Conservation (phyloP, 2,113 vertebrate species). For the Pedionomus torquatus region DNA sequence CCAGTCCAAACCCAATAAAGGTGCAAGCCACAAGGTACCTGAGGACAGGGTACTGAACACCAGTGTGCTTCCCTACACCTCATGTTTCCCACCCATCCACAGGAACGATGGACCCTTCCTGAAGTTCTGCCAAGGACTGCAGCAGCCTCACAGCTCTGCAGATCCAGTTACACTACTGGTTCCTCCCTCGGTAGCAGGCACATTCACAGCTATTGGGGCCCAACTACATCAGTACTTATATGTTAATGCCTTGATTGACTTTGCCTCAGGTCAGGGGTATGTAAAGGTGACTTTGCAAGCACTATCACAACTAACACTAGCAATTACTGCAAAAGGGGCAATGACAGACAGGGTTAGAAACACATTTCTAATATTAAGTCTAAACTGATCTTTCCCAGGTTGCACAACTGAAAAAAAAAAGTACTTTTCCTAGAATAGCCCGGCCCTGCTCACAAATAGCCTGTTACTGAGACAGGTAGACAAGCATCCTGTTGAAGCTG, state of each 20-base stretch:
- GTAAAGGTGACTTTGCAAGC: background rate
- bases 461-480: background rate
- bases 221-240: background rate
- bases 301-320: background rate
- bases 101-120: background rate
- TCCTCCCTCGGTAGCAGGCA: background rate
- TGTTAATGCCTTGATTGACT: background rate
- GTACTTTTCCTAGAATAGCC: background rate
- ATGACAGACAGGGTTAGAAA: background rate
- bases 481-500: background rate
- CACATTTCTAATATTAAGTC: background rate
- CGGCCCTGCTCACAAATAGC: background rate
- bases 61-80: rapidly evolving
- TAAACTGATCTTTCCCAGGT: background rate
- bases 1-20: background rate
- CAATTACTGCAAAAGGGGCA: background rate
- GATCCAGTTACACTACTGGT: background rate
- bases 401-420: background rate
- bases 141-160: background rate
- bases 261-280: background rate
- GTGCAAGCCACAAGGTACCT: rapidly evolving
- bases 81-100: background rate
- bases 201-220: background rate
- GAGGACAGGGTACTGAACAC: background rate
- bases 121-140: constrained; percentile 24